Evolutionary conservation across 2,113 vertebrate genomes (phyloP).

Genomic region (Rana temporaria): DNA sequence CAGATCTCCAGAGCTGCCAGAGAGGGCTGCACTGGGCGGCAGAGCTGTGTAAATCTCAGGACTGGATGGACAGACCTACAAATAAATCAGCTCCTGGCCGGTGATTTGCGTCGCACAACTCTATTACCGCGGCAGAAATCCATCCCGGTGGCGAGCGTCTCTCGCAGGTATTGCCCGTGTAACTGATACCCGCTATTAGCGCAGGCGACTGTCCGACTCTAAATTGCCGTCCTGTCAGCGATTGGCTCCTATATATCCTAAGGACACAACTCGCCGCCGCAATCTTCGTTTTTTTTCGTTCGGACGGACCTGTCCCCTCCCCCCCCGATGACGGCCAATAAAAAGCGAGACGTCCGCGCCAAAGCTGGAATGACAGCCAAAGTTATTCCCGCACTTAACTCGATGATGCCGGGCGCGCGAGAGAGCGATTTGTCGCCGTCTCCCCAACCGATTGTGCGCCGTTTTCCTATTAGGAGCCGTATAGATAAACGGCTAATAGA

Average conservation of each 20-base stretch:
- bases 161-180: no score
- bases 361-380: conserved; percentile 52
- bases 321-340: conserved; percentile 45
- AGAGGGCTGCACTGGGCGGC: no score
- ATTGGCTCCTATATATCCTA: conserved; percentile 28
- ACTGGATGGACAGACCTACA: no score
- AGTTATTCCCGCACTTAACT: conserved; percentile 56
- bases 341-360: conserved; percentile 49
- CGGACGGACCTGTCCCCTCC: conserved; percentile 29
- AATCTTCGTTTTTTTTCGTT: conserved; percentile 16
- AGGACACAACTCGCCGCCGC: conserved; percentile 14
- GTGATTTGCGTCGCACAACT: no score
- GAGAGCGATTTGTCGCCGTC: conserved; percentile 51
- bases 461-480: conserved; percentile 54
- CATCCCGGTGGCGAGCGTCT: no score
- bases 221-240: conserved; percentile 7
- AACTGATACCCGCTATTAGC: conserved; percentile 17
- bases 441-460: conserved; percentile 42
- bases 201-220: not conserved
- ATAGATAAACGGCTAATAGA: conserved; percentile 57
- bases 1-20: no score
- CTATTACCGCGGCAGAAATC: no score
- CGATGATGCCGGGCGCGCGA: conserved; percentile 51
- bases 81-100: no score
- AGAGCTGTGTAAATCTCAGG: no score